Evolutionary conservation across 2,888 invertebrate genomes (phyloP).

Genomic region (Sphaeridia pumilis): DNA sequence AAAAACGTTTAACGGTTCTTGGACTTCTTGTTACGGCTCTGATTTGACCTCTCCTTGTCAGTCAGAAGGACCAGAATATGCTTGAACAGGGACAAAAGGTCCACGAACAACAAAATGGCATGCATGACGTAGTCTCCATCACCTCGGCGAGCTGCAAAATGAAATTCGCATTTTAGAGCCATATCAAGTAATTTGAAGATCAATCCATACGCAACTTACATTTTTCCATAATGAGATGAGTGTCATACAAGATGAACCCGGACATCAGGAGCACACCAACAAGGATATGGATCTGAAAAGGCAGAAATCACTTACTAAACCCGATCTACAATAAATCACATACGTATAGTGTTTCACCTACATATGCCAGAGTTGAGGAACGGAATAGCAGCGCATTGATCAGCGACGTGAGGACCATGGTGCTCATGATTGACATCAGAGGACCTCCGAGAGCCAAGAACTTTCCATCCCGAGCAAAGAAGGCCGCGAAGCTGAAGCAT

Average conservation of each 20-base stretch:
- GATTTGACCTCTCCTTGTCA: conserved; percentile 52
- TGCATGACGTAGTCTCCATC: conserved; percentile 47
- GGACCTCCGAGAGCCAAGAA: conserved; percentile 85
- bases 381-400: conserved; percentile 77
- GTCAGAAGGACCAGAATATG: conserved; percentile 78
- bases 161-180: conserved; percentile 39
- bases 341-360: conserved; percentile 40
- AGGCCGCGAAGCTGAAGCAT: conserved; percentile 76
- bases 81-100: conserved; percentile 87
- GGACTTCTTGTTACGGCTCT: conserved; percentile 20
- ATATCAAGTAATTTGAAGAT: background rate
- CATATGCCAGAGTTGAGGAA: conserved; percentile 65
- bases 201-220: background rate
- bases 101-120: conserved; percentile 85
- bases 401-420: conserved; percentile 63
- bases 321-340: background rate
- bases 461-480: conserved; percentile 74
- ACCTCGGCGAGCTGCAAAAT: conserved; percentile 11
- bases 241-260: conserved; percentile 90
- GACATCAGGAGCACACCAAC: conserved; percentile 82
- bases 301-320: conserved; percentile 2
- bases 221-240: conserved; percentile 92
- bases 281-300: conserved; percentile 63
- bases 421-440: conserved; percentile 67
- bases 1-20: conserved; percentile 18